Evolutionary conservation across 2,113 vertebrate species (phyloP), one percentile per base, ranked within the genome.

Genomic region (Dendrocopos noguchii): DNA sequence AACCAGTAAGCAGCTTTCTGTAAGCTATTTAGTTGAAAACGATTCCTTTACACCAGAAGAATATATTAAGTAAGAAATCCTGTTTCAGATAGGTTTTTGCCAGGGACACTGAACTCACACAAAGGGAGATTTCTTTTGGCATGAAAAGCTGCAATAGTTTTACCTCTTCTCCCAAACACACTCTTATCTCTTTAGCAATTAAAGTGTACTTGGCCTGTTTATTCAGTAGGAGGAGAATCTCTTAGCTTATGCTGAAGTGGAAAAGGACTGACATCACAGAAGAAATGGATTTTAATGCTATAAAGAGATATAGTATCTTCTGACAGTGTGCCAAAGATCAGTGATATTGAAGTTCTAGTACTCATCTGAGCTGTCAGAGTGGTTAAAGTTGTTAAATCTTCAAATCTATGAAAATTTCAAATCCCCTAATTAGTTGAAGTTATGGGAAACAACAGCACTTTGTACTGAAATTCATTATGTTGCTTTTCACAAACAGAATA

Each of bases 11-110:
- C 15, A 88, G 24, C 31, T 96, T 95, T 75, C 76, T 28, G 57
- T 87, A 86, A 87, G 56, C 70, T 68, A 18, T 31, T 91, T 92
- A 78, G 79, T 53, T 93, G 65, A 10, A 96, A 95, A 95, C 82
- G 8, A 91, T 79, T 95, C 60, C 72, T 95, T 70, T 84, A 42
- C 50, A 87, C 27, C 24, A 83, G 81, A 87, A 70, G 28, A 91
- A 84, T 84, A 90, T 59, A 63, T 78, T 93, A 86, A 85, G 39
- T 91, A 77, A 93, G 42, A 91, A 96, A n/a, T 28, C 8, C 9
- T 84, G 3, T 34, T 92, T 84, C 59, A 78, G 80, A 55, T 7
- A 76, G 10, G 44, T 57, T 91, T 91, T 77, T 88, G 39, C 42
- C 31, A 86, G 10, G 29, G 50, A 33, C 66, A 18, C 24, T 89